Conservation (phyloP, 1,140 invertebrate species). For the Drosophila pachea region DNA sequence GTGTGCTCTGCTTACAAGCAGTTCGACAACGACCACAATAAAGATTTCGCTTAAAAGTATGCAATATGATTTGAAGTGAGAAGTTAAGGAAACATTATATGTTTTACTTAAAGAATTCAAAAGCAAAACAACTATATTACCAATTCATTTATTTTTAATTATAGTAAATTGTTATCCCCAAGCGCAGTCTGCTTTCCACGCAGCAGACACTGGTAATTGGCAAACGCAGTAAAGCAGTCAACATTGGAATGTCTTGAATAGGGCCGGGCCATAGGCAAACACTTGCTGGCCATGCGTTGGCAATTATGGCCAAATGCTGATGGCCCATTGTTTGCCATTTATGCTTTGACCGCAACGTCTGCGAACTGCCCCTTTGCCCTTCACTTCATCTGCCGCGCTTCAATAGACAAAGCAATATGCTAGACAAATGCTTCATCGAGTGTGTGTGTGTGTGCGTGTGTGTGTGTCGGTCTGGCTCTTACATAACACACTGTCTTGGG, state of each 20-base stretch:
- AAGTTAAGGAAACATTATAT: not conserved
- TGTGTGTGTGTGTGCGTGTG: not conserved
- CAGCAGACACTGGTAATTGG: not conserved
- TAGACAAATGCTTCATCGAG: not conserved
- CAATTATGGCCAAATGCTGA: slow-evolving; percentile 47
- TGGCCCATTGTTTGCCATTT: slow-evolving; percentile 54
- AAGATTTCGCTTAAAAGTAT: slow-evolving; percentile 6
- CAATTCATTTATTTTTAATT: too few species aligned
- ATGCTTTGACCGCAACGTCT: slow-evolving; percentile 50
- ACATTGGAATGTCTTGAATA: slow-evolving; percentile 13
- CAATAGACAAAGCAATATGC: slow-evolving; percentile 22
- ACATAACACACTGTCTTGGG: slow-evolving; percentile 14
- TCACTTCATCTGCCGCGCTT: slow-evolving; percentile 11
- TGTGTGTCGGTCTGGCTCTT: slow-evolving; percentile 2
- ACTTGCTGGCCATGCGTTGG: slow-evolving; percentile 18
- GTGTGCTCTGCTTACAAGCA: not conserved
- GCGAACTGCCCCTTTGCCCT: slow-evolving; percentile 9
- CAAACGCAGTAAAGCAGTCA: slow-evolving; percentile 19
- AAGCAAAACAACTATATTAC: too few species aligned
- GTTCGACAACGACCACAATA: not conserved
- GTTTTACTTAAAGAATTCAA: not conserved
- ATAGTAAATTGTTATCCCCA: too few species aligned
- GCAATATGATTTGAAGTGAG: slow-evolving; percentile 10
- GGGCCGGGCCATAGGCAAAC: slow-evolving; percentile 17
- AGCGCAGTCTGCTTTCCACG: too few species aligned